Evolutionary conservation across 1,140 invertebrate genomes (phyloP).

Genomic region (Anastrepha obliqua): DNA sequence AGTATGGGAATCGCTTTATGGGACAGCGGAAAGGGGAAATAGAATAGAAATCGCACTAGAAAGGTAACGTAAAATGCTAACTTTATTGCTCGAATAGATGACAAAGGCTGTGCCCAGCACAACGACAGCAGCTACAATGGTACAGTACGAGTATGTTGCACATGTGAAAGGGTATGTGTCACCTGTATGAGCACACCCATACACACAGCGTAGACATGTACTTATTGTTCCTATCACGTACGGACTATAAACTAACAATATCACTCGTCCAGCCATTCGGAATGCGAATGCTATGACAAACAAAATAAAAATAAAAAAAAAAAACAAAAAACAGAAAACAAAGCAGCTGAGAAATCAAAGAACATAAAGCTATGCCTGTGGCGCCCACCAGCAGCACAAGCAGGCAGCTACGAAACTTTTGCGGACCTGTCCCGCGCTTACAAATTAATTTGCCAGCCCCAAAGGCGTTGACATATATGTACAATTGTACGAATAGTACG

Average conservation of each 20-base stretch:
- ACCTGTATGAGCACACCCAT: background rate
- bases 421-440: background rate
- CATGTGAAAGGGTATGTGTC: background rate
- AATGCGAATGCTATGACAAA: background rate
- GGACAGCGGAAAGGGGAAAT: background rate
- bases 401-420: background rate
- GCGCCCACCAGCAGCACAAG: background rate
- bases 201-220: background rate
- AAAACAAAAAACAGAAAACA: background rate
- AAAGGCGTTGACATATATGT: background rate
- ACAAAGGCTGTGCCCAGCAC: background rate
- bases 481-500: background rate
- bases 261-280: background rate
- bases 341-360: constrained; percentile 25
- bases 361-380: background rate
- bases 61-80: background rate
- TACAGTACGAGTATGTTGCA: too few species aligned
- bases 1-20: background rate
- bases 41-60: constrained; percentile 1
- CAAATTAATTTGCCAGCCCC: constrained; percentile 35
- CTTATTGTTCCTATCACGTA: constrained; percentile 18
- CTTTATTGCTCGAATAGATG: background rate
- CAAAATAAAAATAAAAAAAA: background rate
- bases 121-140: background rate
- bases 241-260: constrained; percentile 25